A percentile compares a stretch with the other conserved stretches of the same genome.
phyloP scores from a whole-genome alignment of 2,888 invertebrate genomes.

The Orchestes rusci region DNA sequence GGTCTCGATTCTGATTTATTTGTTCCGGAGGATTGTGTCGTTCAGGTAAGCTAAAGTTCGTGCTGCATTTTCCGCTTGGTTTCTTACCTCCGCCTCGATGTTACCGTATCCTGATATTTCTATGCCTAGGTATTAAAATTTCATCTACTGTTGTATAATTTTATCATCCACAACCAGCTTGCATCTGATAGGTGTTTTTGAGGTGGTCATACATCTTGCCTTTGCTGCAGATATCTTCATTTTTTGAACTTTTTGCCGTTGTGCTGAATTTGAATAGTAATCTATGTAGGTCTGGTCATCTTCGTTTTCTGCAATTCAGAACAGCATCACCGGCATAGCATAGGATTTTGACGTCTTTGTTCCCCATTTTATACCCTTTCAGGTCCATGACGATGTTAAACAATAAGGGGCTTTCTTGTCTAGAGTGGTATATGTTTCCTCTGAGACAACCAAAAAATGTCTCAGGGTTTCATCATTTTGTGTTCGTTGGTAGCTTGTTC shows the following conservation, averaged over 20 bases:
- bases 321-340: constrained; percentile 23
- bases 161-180: too few species aligned
- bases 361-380: constrained; percentile 9
- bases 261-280: too few species aligned
- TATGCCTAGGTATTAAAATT: constrained; percentile 10
- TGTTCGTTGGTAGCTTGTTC: too few species aligned
- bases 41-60: too few species aligned
- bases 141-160: too few species aligned
- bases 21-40: too few species aligned
- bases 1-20: constrained; percentile 11
- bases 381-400: constrained; percentile 13
- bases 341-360: constrained; percentile 10
- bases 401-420: constrained; percentile 5
- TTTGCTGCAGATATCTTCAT: constrained; percentile 14
- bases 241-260: constrained; percentile 9
- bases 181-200: too few species aligned
- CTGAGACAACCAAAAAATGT: too few species aligned
- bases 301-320: constrained; percentile 18
- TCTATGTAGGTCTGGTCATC: constrained; percentile 21
- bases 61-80: too few species aligned
- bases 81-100: constrained; percentile 6
- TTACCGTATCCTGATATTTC: constrained; percentile 10
- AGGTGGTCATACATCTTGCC: too few species aligned
- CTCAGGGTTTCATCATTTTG: too few species aligned
- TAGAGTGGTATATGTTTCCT: too few species aligned